Evolutionary conservation across 2,888 invertebrate genomes (phyloP).

Genomic region (Cordilura impudica): DNA sequence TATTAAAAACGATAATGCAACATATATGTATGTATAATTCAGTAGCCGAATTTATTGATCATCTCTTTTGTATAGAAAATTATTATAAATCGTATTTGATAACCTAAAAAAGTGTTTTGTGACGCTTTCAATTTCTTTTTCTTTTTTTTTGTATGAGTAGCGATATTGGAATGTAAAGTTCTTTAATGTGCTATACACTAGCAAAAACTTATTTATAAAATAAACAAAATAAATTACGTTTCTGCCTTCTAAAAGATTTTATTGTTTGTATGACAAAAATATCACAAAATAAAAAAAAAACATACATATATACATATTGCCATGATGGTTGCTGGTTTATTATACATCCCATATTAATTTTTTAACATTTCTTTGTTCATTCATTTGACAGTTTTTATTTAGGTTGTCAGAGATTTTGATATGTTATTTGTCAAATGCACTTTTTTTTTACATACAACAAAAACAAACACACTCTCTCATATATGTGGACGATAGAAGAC

Average conservation of each 20-base stretch:
- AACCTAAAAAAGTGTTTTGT: too few species aligned
- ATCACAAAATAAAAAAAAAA: constrained; percentile 21
- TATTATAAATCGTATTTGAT: too few species aligned
- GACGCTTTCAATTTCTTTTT: too few species aligned
- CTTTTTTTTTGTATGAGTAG: too few species aligned
- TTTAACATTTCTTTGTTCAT: constrained; percentile 46
- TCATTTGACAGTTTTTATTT: constrained; percentile 63
- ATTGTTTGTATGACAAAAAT: constrained; percentile 43
- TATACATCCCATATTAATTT: constrained; percentile 22
- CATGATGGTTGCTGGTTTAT: constrained; percentile 36
- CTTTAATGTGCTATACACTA: too few species aligned
- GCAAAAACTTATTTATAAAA: constrained; percentile 5
- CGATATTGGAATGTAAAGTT: too few species aligned
- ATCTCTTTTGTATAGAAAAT: too few species aligned
- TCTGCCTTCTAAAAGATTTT: constrained; percentile 28
- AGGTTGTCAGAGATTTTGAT: constrained; percentile 72
- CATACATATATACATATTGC: constrained; percentile 19
- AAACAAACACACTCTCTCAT: not conserved
- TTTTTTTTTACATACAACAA: constrained; percentile 63
- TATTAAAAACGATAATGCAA: too few species aligned
- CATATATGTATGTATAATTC: too few species aligned
- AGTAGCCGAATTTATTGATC: too few species aligned
- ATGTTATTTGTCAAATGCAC: constrained; percentile 76
- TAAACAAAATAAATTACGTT: constrained; percentile 37
- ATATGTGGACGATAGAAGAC: not conserved